A percentile compares a stretch with the other conserved stretches of the same genome.
Conservation (phyloP, 53 echinoderm and acorn worm genomes). For the Glandiceps talaboti region DNA sequence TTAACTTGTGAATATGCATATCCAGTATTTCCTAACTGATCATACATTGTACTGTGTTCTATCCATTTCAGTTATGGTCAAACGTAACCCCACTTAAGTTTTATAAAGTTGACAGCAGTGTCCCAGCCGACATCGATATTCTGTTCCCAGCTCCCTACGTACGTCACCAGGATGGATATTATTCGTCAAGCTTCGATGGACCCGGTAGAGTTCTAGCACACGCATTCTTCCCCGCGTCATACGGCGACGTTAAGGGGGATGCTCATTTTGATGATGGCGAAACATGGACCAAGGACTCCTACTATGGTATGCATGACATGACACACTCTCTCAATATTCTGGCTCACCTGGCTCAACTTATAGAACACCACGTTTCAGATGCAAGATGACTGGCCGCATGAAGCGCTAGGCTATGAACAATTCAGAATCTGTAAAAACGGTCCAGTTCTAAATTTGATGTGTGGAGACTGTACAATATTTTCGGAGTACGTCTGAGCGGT, state of each 20-base stretch:
- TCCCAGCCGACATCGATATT: constrained; percentile 37
- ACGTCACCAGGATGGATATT: constrained; percentile 24
- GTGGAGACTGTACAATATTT: too few species aligned
- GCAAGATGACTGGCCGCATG: too few species aligned
- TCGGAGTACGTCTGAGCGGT: too few species aligned
- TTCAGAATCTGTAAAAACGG: too few species aligned
- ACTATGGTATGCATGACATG: constrained; percentile 38
- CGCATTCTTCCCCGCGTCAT: constrained; percentile 38
- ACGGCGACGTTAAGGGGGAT: neutral
- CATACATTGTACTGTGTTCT: too few species aligned
- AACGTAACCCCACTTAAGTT: constrained; percentile 32
- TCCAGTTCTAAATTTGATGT: too few species aligned
- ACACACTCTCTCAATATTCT: too few species aligned
- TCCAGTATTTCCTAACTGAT: too few species aligned
- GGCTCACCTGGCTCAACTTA: too few species aligned
- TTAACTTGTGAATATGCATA: too few species aligned
- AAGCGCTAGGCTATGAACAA: too few species aligned
- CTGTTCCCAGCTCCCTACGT: constrained; percentile 25
- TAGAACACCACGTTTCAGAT: too few species aligned
- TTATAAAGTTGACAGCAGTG: constrained; percentile 18
- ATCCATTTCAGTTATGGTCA: constrained; percentile 44
- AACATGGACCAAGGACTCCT: constrained; percentile 37
- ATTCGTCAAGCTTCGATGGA: constrained; percentile 30
- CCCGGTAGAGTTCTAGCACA: constrained; percentile 48
- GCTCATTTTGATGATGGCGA: constrained; percentile 54